Evolutionary conservation across 2,888 invertebrate species (phyloP).

Genomic region (Drosophila ezoana): DNA sequence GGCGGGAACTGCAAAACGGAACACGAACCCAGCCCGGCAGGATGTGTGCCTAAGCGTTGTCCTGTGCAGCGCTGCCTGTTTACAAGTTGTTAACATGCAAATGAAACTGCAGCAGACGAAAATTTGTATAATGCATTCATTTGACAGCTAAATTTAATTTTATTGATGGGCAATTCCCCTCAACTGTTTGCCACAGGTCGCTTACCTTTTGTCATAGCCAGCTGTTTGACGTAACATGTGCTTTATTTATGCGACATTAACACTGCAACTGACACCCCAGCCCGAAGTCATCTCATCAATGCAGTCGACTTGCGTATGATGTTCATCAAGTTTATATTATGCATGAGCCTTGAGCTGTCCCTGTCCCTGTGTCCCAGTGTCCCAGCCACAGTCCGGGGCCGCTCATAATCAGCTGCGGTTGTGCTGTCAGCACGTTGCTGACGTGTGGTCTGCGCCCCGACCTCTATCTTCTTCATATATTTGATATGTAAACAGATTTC

Average conservation of each 20-base stretch:
- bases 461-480: slow-evolving; percentile 17
- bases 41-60: slow-evolving; percentile 37
- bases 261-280: slow-evolving; percentile 46
- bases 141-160: slow-evolving; percentile 31
- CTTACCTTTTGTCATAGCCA: not conserved
- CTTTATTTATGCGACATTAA: slow-evolving; percentile 62
- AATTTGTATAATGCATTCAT: slow-evolving; percentile 47
- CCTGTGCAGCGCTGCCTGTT: slow-evolving; percentile 40
- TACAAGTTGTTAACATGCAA: slow-evolving; percentile 75
- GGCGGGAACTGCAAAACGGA: slow-evolving; percentile 19
- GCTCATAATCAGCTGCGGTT: slow-evolving; percentile 51
- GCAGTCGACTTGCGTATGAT: slow-evolving; percentile 8
- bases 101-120: slow-evolving; percentile 52
- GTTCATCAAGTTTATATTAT: slow-evolving; percentile 68
- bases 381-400: too few relatives aligned
- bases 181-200: slow-evolving; percentile 7
- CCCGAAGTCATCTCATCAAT: slow-evolving; percentile 21
- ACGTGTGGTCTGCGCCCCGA: slow-evolving; percentile 6
- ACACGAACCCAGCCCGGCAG: slow-evolving; percentile 3
- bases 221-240: slow-evolving; percentile 8
- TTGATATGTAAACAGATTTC: slow-evolving; percentile 56
- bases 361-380: not conserved
- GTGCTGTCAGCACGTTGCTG: slow-evolving; percentile 21
- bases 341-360: slow-evolving; percentile 47
- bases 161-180: slow-evolving; percentile 38